These are phyloP conservation scores for Rhincodon typus DNA, from an alignment of 2,797 vertebrate species.

Conservation along the genomic window DNA sequence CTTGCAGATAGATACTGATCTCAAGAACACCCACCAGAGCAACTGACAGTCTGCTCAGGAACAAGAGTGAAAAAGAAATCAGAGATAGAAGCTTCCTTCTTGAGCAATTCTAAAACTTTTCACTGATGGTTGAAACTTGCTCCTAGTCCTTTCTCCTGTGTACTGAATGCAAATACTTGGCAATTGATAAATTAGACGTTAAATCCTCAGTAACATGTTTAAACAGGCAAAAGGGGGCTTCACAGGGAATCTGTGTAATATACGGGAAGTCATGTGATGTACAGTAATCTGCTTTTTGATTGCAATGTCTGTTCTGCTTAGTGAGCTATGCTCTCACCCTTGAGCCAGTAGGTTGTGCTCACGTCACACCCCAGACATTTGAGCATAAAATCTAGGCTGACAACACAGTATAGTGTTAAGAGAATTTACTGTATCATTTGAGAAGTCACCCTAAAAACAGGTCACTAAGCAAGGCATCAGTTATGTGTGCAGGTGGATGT, in stretches of 20 bases:
- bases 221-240: neutral
- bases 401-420: neutral
- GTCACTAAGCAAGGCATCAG: neutral
- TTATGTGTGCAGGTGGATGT: neutral
- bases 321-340: neutral
- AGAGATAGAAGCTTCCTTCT: neutral
- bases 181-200: neutral
- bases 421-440: neutral
- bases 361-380: neutral
- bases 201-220: neutral
- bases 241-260: neutral
- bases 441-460: neutral
- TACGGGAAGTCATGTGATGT: neutral
- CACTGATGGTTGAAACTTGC: neutral
- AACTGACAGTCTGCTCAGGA: neutral
- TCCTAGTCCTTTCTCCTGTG: neutral
- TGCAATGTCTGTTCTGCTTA: neutral
- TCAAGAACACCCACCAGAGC: neutral
- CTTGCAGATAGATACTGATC: neutral
- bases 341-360: neutral
- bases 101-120: neutral
- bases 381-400: neutral
- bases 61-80: neutral
- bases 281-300: neutral
- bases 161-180: neutral